Percentiles rank a stretch among this genome's conserved stretches.
phyloP scores from a whole-genome alignment of 2,797 vertebrate genomes.

The Lacerta bilineata region DNA sequence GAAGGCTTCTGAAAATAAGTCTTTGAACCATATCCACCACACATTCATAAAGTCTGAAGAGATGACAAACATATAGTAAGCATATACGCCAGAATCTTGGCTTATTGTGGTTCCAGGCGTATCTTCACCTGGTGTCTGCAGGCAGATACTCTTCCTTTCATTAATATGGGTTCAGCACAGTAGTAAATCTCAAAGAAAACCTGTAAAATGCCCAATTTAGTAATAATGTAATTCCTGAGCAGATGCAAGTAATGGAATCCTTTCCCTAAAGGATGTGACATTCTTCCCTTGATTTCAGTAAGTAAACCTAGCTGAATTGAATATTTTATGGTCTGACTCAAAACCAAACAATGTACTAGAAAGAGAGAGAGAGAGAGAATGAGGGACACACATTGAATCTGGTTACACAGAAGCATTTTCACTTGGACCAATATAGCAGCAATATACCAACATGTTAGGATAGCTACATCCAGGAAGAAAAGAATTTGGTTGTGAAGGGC shows the following conservation, averaged over 20 bases:
- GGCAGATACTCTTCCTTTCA: not conserved
- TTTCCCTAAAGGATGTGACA: not conserved
- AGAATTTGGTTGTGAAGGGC: not conserved
- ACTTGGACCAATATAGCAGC: not conserved
- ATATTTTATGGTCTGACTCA: not conserved
- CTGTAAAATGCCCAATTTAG: not conserved
- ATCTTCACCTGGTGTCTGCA: not conserved
- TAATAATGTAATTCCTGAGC: not conserved
- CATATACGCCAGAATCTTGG: not conserved
- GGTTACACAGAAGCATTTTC: not conserved
- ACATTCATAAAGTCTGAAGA: not conserved
- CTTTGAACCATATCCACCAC: not conserved
- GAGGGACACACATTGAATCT: not conserved
- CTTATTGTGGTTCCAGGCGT: not conserved
- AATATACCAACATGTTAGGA: conserved; percentile 12
- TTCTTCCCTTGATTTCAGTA: not conserved
- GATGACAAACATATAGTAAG: not conserved
- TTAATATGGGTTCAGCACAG: not conserved
- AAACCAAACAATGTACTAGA: not conserved
- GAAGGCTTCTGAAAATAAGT: not conserved
- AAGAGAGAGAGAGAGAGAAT: not conserved
- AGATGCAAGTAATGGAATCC: not conserved
- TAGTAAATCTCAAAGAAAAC: not conserved
- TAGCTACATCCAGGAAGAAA: not conserved
- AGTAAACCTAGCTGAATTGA: conserved; percentile 1